Percentiles rank a stretch among this genome's conserved stretches.
phyloP scores from a whole-genome alignment of 2,888 invertebrate genomes.

The Baccha elongata region DNA sequence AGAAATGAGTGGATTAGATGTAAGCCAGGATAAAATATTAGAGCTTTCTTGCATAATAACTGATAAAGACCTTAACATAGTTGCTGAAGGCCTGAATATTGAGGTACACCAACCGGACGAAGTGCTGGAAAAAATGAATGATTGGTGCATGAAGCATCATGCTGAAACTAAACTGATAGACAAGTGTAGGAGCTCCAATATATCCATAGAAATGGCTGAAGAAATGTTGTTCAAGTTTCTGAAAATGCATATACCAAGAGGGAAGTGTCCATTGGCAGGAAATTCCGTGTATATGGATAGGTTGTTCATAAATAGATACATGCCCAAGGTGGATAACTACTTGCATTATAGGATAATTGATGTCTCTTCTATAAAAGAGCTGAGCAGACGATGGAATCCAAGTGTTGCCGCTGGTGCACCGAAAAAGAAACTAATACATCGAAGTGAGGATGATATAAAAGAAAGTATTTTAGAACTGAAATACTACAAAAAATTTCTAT shows the following conservation, averaged over 20 bases:
- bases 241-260: slow-evolving; percentile 83
- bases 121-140: slow-evolving; percentile 89
- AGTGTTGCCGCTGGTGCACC: slow-evolving; percentile 84
- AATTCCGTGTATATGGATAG: slow-evolving; percentile 95
- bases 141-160: slow-evolving; percentile 93
- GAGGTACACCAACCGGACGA: slow-evolving; percentile 90
- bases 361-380: slow-evolving; percentile 94
- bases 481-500: slow-evolving; percentile 86
- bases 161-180: slow-evolving; percentile 92
- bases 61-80: slow-evolving; percentile 88
- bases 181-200: slow-evolving; percentile 87
- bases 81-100: slow-evolving; percentile 89
- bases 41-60: slow-evolving; percentile 96
- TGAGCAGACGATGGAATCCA: slow-evolving; percentile 90
- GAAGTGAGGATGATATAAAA: slow-evolving; percentile 91
- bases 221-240: slow-evolving; percentile 88
- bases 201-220: slow-evolving; percentile 88
- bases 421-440: slow-evolving; percentile 86
- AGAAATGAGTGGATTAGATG: slow-evolving; percentile 95
- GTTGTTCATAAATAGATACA: slow-evolving; percentile 90
- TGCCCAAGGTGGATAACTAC: slow-evolving; percentile 89
- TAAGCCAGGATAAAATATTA: slow-evolving; percentile 89
- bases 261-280: slow-evolving; percentile 91
- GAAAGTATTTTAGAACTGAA: slow-evolving; percentile 93
- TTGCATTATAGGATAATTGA: slow-evolving; percentile 97